These are phyloP conservation scores for Drosophila nigromelanica DNA, from an alignment of 1,140 invertebrate species.

Conservation along the genomic window DNA sequence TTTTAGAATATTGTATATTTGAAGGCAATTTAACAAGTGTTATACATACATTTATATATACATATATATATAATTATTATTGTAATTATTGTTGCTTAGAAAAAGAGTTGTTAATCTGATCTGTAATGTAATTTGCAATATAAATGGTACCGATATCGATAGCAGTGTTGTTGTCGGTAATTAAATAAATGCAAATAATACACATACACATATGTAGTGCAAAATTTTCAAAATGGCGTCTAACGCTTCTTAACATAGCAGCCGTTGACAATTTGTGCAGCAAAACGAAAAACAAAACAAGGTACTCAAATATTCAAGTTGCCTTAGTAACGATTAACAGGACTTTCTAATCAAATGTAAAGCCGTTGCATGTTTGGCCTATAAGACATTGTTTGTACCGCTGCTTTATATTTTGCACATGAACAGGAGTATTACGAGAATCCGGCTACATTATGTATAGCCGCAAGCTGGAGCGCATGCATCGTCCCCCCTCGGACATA, in stretches of 20 bases:
- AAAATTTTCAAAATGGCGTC: conserved; percentile 8
- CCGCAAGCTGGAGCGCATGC: conserved; percentile 70
- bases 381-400: neutral
- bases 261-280: conserved; percentile 8
- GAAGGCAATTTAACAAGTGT: conserved; percentile 63
- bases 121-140: conserved; percentile 73
- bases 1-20: conserved; percentile 77
- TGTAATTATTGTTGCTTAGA: conserved; percentile 71
- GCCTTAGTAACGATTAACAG: conserved; percentile 61
- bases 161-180: conserved; percentile 26
- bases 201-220: conserved; percentile 26
- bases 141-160: conserved; percentile 66
- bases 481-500: conserved; percentile 73
- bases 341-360: conserved; percentile 28
- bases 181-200: conserved; percentile 41
- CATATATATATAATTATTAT: conserved; percentile 38
- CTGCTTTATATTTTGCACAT: conserved; percentile 30
- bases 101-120: conserved; percentile 64
- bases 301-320: conserved; percentile 29
- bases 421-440: conserved; percentile 1
- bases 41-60: conserved; percentile 64
- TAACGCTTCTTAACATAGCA: neutral
- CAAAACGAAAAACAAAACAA: conserved; percentile 27
- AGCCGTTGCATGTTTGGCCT: conserved; percentile 14
- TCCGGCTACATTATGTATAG: conserved; percentile 53